Base-by-base conservation (phyloP, 2,888 invertebrate species). In the Callosobruchus maculatus region DNA sequence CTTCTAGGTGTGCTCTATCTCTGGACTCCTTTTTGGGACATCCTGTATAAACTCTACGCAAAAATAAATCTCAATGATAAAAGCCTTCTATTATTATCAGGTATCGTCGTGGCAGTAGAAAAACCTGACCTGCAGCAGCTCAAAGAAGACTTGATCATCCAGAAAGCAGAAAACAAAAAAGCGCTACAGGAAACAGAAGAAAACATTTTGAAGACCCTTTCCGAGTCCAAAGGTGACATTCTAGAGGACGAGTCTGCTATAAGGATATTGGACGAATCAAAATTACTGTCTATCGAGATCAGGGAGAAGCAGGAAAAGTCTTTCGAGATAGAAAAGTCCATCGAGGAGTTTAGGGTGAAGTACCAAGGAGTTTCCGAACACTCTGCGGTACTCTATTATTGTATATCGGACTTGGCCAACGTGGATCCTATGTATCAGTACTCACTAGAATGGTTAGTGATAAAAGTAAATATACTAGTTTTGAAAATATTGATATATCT, bases 361-460 rank as follows among this genome's bases (percentile, higher is more conserved):
- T 95, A 95, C 84, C 89, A 91, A 80, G 93, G 94, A 5, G 93
- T 96, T 70, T 94, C 95, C 7, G 92, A 92, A 74, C 94, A 95
- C 87, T 93, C 94, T 18, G 92, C 95, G 9, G 91, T 93, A 68
- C 87, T 96, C 70, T 96, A 95, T 86, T 95, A 95, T 84, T 94
- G 94, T 80, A 91, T 95, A 26, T 93, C 94, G 0, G 94, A 95
- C 87, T 87, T 96, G 79, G 93, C 95, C 13, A 94, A 93, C 83
- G 93, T 96, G 49, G 94, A 96, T 87, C 94, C 95, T 7, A 95
- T 96, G 95, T 96, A 96, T 86, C 95, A 95, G 86, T 96, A 94
- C 86, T 95, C 95, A 0, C 88, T 96, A 69, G 90, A 90, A 18
- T 96, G 96, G 96, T 49, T 13, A 49, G 13, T 49, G 26, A 26